Evolutionary conservation across 2,113 vertebrate genomes (phyloP).

Genomic region (Pterophyllum scalare): DNA sequence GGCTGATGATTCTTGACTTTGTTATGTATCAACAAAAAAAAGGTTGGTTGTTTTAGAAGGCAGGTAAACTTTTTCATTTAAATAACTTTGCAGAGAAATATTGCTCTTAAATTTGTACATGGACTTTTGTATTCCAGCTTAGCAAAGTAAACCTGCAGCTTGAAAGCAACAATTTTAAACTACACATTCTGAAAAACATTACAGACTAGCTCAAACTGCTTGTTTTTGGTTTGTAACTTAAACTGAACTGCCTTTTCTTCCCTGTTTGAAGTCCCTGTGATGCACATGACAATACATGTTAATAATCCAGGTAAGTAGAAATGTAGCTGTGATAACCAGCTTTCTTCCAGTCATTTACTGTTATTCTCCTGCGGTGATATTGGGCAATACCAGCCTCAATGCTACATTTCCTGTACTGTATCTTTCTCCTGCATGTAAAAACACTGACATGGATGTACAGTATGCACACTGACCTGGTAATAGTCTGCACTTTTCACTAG

Average conservation of each 20-base stretch:
- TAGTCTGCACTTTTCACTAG: neutral
- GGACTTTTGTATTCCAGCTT: too few relatives aligned
- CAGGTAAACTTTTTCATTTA: neutral
- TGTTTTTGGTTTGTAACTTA: neutral
- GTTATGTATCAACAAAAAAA: neutral
- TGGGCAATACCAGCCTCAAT: neutral
- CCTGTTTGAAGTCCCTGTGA: neutral
- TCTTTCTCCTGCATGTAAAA: neutral
- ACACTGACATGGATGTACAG: neutral
- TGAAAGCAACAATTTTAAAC: neutral
- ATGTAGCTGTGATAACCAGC: neutral
- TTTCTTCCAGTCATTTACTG: neutral
- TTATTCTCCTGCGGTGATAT: neutral
- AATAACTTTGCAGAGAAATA: neutral
- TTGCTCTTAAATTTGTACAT: neutral
- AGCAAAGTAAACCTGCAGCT: neutral
- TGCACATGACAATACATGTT: neutral
- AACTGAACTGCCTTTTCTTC: neutral
- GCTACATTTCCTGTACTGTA: neutral
- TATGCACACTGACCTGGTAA: neutral
- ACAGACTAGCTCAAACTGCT: neutral
- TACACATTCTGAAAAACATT: neutral
- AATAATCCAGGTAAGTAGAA: neutral
- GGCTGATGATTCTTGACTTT: constrained; percentile 8
- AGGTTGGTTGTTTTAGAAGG: fast-evolving